A percentile compares a stretch with the other conserved stretches of the same genome.
Conservation (phyloP, 2,113 vertebrate species). For the Balaenoptera acutorostrata region DNA sequence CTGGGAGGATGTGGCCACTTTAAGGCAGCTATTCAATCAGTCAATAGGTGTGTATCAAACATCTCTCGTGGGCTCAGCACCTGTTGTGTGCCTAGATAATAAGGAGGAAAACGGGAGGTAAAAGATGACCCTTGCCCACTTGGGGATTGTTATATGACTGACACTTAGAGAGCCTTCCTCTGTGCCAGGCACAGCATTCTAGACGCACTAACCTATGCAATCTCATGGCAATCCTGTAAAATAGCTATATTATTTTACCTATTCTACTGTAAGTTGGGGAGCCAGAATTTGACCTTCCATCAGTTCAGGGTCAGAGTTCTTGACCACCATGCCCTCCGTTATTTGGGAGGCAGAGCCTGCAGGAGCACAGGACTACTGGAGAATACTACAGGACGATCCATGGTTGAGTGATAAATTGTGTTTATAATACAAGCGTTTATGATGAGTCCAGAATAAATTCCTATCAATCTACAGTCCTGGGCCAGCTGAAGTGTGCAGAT, state of each 20-base stretch:
- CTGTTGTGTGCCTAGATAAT: background rate
- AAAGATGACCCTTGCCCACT: background rate
- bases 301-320: background rate
- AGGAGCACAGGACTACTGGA: rapidly evolving
- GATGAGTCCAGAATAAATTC: background rate
- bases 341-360: background rate
- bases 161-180: background rate
- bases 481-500: too few species aligned
- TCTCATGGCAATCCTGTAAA: background rate
- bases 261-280: background rate
- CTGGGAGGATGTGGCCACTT: background rate
- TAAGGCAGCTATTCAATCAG: background rate
- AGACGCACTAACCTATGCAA: rapidly evolving
- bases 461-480: background rate
- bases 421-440: background rate
- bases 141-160: rapidly evolving
- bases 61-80: background rate
- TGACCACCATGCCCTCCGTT: background rate
- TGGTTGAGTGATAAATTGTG: background rate
- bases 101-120: background rate
- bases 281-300: background rate
- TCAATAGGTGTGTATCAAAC: rapidly evolving
- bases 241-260: background rate
- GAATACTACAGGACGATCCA: background rate
- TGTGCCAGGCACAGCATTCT: background rate